phyloP scores from a whole-genome alignment of 2,113 vertebrate genomes.

The Aptenodytes forsteri region DNA sequence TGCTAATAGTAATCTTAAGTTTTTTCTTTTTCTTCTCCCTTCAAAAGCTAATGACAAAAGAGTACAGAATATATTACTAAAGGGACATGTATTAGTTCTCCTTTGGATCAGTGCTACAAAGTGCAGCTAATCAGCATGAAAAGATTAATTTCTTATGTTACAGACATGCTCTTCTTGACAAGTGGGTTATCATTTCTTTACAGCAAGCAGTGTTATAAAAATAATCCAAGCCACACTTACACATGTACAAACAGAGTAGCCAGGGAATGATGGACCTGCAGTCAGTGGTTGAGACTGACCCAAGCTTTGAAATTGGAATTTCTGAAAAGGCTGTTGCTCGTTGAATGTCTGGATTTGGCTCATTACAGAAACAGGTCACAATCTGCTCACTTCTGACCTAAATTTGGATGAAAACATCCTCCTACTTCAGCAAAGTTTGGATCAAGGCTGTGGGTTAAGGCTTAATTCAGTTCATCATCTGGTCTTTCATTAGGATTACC shows the following conservation, averaged over 20 bases:
- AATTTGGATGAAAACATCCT: background rate
- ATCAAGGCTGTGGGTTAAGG: background rate
- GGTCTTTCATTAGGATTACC: background rate
- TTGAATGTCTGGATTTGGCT: background rate
- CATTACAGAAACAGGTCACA: background rate
- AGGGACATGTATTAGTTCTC: background rate
- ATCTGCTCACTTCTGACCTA: background rate
- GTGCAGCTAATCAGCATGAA: background rate
- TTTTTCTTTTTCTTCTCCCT: background rate
- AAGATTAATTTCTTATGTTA: background rate
- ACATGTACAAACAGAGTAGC: background rate
- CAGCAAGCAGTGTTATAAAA: background rate
- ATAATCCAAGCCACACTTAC: background rate
- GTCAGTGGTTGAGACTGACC: background rate
- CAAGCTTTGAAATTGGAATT: background rate
- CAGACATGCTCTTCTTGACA: background rate
- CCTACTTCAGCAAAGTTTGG: background rate
- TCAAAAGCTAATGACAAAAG: background rate
- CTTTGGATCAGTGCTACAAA: background rate
- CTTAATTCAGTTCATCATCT: background rate
- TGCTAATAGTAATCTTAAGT: background rate
- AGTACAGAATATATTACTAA: background rate
- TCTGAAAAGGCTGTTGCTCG: background rate
- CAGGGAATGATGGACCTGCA: background rate
- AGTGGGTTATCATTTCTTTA: background rate